Base-by-base conservation (phyloP, 2,797 vertebrate species). In the Margarornis squamiger region DNA sequence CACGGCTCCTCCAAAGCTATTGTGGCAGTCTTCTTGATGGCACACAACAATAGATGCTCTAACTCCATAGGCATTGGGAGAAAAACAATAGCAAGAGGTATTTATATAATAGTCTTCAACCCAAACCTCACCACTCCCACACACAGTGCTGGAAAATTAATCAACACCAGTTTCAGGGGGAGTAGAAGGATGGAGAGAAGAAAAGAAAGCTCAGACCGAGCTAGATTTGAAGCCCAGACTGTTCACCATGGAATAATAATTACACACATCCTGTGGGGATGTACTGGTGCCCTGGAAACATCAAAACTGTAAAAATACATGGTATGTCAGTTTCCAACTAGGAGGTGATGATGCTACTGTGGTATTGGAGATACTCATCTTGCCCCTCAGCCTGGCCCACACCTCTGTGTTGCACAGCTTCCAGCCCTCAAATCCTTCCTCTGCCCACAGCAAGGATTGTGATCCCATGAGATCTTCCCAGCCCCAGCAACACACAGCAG, bases 241-340 rank as follows among this genome's bases (percentile, higher is more conserved):
- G 8, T 10, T 61, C 38, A 32, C 12, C 7, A 0, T 24, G 21
- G 3, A 34, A 4, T 14, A 51, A 55, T 4, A 83, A 21, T 19
- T 6, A 9, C 21, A 24, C 2, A 34, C 3, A 0, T 14, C 57
- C 46, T 8, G 1, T 24, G 10, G n/a, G 46, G 30, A 49, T 18
- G 13, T 3, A 6, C 19, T 39, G 22, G 27, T 74, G 52, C 23
- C 48, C 29, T 49, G 41, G 16, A 30, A 39, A 48, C 29, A 82
- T 2, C 20, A 73, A 20, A 80, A 55, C 4, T 46, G 26, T 45
- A 43, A 79, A 75, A 79, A 34, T 24, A 21, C 13, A 30, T 20
- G 9, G 24, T 14, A 27, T 8, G 27, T 26, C 24, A 38, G 72
- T 59, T 10, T 10, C 26, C 24, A 30, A 0, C 12, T 34, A 74